phyloP scores from a whole-genome alignment of 2,113 vertebrate species.

The Pelecanoides urinatrix region DNA sequence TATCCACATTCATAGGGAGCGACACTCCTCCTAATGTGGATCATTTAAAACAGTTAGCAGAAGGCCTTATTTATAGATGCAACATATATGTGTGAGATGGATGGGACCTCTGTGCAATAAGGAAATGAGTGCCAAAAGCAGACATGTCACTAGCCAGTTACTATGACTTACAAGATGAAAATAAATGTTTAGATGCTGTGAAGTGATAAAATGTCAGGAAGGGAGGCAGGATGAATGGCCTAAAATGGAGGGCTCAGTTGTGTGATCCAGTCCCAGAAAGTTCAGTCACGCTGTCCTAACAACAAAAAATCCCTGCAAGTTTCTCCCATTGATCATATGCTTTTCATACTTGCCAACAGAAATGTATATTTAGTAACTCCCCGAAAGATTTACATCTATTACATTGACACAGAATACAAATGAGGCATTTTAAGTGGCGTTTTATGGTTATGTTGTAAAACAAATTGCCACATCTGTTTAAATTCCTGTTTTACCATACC shows the following conservation, averaged over 20 bases:
- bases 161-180: not conserved
- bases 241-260: not conserved
- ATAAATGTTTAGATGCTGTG: not conserved
- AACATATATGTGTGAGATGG: not conserved
- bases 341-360: conserved; percentile 27
- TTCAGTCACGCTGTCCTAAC: not conserved
- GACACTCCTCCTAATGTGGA: not conserved
- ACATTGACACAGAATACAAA: conserved; percentile 49
- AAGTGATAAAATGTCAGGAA: not conserved
- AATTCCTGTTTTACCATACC: not conserved
- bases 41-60: not conserved
- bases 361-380: conserved; percentile 30
- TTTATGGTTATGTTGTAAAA: conserved; percentile 32
- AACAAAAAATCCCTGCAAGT: not conserved
- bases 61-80: not conserved
- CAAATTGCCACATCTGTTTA: conserved; percentile 19
- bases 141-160: not conserved
- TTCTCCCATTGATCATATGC: not conserved
- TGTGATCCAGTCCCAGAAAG: not conserved
- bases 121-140: not conserved
- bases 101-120: not conserved
- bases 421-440: conserved; percentile 7
- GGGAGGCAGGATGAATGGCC: not conserved
- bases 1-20: not conserved
- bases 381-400: conserved; percentile 47